These are phyloP conservation scores for Ceuthmochares aereus DNA, from an alignment of 2,113 vertebrate species.

Conservation along the genomic window DNA sequence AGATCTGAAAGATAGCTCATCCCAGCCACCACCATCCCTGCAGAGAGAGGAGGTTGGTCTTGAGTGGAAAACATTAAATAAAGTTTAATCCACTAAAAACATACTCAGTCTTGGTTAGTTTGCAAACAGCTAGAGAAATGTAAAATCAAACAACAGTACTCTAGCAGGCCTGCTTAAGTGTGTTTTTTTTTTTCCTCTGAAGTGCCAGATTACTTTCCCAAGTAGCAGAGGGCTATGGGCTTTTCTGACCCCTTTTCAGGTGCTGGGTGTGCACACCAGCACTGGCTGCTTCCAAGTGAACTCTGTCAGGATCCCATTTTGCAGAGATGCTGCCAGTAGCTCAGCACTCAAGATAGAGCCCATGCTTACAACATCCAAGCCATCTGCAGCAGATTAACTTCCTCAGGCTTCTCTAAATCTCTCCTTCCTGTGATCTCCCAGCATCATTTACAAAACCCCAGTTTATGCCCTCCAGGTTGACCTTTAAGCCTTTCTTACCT, in stretches of 20 bases:
- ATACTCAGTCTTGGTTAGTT: neutral
- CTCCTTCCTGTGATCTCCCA: neutral
- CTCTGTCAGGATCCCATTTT: fast-evolving
- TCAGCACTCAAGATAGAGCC: neutral
- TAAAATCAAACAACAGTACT: fast-evolving
- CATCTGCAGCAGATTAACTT: constrained; percentile 4
- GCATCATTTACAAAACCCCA: neutral
- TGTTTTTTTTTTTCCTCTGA: too few species aligned
- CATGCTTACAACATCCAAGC: fast-evolving
- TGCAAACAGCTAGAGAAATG: neutral
- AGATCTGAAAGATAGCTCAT: neutral
- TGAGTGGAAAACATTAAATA: neutral
- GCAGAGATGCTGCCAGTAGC: fast-evolving
- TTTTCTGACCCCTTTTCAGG: fast-evolving
- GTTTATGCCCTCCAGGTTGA: neutral
- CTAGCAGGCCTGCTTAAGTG: neutral
- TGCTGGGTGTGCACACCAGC: fast-evolving
- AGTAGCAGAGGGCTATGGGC: fast-evolving
- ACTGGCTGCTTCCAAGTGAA: neutral
- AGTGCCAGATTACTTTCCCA: fast-evolving
- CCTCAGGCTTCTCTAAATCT: neutral
- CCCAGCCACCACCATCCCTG: fast-evolving
- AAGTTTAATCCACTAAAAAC: fast-evolving
- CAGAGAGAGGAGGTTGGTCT: neutral
- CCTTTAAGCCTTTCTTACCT: neutral